Percentiles rank a stretch among this genome's conserved stretches.
Conservation (phyloP, 2,113 vertebrate species). For the Oreochromis aureus region DNA sequence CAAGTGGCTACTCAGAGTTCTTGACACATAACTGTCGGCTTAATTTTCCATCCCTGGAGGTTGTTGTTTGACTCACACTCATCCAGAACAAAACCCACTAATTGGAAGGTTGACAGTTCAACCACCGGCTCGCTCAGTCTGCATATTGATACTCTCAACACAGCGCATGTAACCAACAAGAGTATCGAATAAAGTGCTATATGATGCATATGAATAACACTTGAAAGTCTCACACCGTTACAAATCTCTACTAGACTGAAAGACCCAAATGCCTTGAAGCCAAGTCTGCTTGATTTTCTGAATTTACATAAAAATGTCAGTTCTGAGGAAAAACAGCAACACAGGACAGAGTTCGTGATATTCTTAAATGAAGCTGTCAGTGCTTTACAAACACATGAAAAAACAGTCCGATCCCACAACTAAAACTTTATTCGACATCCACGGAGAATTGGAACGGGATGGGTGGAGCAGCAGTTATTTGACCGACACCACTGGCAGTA, state of each 20-base stretch:
- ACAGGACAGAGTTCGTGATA: background rate
- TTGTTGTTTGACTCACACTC: background rate
- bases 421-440: background rate
- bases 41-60: background rate
- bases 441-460: background rate
- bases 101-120: background rate
- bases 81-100: background rate
- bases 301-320: background rate
- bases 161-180: background rate
- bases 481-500: background rate
- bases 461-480: background rate
- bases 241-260: background rate
- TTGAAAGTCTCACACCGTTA: background rate
- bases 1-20: background rate
- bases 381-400: background rate
- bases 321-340: background rate
- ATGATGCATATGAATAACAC: background rate
- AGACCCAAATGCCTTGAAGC: background rate
- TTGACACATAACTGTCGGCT: background rate
- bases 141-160: background rate
- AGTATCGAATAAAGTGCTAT: background rate
- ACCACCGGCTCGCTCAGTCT: background rate
- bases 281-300: background rate
- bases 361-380: background rate
- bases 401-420: background rate